phyloP scores from a whole-genome alignment of 2,888 invertebrate genomes.

The Drosophila putrida region DNA sequence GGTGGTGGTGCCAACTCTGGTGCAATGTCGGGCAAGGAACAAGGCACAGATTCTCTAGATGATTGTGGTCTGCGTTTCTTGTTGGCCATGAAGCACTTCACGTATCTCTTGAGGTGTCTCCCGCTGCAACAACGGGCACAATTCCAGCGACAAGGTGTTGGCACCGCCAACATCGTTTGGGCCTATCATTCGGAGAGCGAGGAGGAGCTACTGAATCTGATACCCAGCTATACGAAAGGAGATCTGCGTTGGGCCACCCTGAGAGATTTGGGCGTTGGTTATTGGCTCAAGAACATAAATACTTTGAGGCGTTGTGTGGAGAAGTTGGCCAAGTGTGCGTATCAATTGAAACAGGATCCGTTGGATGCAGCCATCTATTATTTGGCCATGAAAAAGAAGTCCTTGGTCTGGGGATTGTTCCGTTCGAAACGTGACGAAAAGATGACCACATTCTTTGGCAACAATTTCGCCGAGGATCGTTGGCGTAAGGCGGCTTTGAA shows the following conservation, averaged over 20 bases:
- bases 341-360: constrained; percentile 96
- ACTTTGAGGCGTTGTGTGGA: constrained; percentile 94
- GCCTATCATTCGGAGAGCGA: constrained; percentile 99
- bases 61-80: constrained; percentile 98
- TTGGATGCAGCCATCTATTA: constrained; percentile 99
- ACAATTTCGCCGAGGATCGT: constrained; percentile 96
- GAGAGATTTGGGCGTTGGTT: constrained; percentile 95
- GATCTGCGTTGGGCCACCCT: constrained; percentile 95
- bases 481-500: constrained; percentile 99
- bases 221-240: constrained; percentile 94
- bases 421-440: constrained; percentile 94
- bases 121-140: constrained; percentile 95
- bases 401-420: constrained; percentile 97
- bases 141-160: constrained; percentile 94
- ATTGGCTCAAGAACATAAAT: constrained; percentile 97
- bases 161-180: constrained; percentile 97
- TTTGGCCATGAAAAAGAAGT: constrained; percentile 99
- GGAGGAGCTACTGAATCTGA: constrained; percentile 95
- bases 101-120: constrained; percentile 96
- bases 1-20: constrained; percentile 83
- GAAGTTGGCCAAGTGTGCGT: constrained; percentile 96
- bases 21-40: constrained; percentile 38
- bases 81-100: constrained; percentile 98
- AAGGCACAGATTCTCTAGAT: constrained; percentile 92
- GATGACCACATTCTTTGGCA: constrained; percentile 98